These are phyloP conservation scores for Craniophora ligustri DNA, from an alignment of 2,888 invertebrate genomes.

Conservation along the genomic window DNA sequence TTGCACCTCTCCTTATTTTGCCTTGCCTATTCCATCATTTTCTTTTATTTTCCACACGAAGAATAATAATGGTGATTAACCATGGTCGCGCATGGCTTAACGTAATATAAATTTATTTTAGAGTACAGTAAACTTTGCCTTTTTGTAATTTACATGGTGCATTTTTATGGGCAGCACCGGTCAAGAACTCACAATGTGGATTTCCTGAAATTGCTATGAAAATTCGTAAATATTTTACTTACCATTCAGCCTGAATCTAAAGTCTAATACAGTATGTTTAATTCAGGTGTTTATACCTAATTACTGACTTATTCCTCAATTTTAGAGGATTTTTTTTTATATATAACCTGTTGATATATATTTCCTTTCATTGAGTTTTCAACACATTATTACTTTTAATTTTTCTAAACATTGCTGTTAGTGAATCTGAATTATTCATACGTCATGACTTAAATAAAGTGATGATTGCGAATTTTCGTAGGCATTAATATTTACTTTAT, in stretches of 20 bases:
- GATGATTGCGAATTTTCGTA: constrained; percentile 72
- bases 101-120: constrained; percentile 64
- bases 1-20: constrained; percentile 84
- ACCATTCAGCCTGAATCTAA: constrained; percentile 26
- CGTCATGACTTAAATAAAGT: constrained; percentile 5
- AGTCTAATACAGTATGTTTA: constrained; percentile 22
- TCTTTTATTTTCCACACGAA: constrained; percentile 60
- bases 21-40: constrained; percentile 78
- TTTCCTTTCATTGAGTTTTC: too few relatives aligned
- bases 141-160: constrained; percentile 70
- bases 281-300: constrained; percentile 21
- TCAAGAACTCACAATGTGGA: constrained; percentile 84
- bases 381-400: too few relatives aligned
- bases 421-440: constrained; percentile 38
- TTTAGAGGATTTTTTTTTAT: too few relatives aligned
- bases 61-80: constrained; percentile 77
- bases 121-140: constrained; percentile 64
- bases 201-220: constrained; percentile 60
- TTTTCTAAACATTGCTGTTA: too few relatives aligned
- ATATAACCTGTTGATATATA: too few relatives aligned
- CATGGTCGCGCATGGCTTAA: constrained; percentile 83
- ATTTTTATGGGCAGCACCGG: constrained; percentile 85
- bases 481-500: constrained; percentile 65
- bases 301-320: too few relatives aligned
- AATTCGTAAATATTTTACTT: constrained; percentile 66